Evolutionary conservation across 2,113 vertebrate species (phyloP).

Genomic region (Uria lomvia): DNA sequence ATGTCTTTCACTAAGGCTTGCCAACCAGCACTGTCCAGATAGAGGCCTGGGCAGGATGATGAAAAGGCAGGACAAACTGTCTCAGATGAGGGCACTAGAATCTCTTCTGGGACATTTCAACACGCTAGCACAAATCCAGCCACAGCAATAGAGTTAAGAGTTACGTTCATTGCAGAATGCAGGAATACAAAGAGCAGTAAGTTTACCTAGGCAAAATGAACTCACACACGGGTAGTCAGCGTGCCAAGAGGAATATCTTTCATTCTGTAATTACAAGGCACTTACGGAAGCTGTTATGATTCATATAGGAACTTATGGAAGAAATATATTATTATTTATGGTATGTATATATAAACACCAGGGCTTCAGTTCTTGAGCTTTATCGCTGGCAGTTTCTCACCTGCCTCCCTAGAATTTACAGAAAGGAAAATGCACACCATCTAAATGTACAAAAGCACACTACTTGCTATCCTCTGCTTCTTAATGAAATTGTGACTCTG

Average conservation of each 20-base stretch:
- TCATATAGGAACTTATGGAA: neutral
- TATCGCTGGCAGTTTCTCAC: neutral
- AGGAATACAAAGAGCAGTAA: neutral
- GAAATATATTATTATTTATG: neutral
- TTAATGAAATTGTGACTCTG: neutral
- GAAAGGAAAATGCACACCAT: neutral
- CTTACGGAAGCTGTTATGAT: neutral
- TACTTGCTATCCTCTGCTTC: neutral
- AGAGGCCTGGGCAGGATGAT: neutral
- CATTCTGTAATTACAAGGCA: neutral
- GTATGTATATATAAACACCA: neutral
- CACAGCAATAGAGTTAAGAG: neutral
- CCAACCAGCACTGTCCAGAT: neutral
- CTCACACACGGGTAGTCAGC: too few species aligned
- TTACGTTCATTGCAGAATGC: neutral
- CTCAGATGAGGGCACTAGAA: neutral
- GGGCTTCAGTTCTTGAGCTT: neutral
- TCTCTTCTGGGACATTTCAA: neutral
- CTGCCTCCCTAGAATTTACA: neutral
- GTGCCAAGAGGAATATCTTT: neutral
- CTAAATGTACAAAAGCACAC: neutral
- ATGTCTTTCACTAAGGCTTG: neutral
- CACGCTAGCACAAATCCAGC: too few species aligned
- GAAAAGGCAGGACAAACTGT: neutral
- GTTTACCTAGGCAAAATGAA: neutral